Evolutionary conservation across 2,888 invertebrate genomes (phyloP).

Genomic region (Protula sp.): DNA sequence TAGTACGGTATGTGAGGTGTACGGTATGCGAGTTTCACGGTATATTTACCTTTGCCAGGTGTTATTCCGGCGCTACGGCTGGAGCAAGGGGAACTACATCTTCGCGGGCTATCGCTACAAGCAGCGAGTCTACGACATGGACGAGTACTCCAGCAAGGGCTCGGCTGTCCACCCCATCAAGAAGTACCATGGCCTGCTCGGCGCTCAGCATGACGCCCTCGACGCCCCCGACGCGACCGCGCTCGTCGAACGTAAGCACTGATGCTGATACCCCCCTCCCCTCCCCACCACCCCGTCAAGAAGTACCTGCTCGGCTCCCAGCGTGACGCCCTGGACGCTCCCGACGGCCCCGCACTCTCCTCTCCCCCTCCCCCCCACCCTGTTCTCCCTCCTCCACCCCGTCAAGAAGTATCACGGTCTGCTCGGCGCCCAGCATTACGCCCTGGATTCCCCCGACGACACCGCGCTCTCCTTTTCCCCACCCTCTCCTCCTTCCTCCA

Average conservation of each 20-base stretch:
- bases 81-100: slow-evolving; percentile 42
- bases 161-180: slow-evolving; percentile 43
- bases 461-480: too few relatives aligned
- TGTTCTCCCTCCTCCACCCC: too few relatives aligned
- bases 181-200: slow-evolving; percentile 41
- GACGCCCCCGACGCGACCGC: slow-evolving; percentile 1
- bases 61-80: slow-evolving; percentile 49
- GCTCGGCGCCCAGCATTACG: slow-evolving; percentile 18
- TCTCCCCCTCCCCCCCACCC: too few relatives aligned
- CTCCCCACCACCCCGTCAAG: too few relatives aligned
- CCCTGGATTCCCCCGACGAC: slow-evolving; percentile 6
- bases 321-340: too few relatives aligned
- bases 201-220: slow-evolving; percentile 8
- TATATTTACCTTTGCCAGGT: slow-evolving; percentile 36
- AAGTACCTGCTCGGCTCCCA: too few relatives aligned
- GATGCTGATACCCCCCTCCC: too few relatives aligned
- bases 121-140: slow-evolving; percentile 40
- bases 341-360: too few relatives aligned
- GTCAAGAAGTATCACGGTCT: slow-evolving; percentile 44
- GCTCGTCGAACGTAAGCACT: not conserved
- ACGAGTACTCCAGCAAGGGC: slow-evolving; percentile 50
- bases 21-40: too few relatives aligned
- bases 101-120: slow-evolving; percentile 41
- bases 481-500: too few relatives aligned
- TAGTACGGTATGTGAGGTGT: too few relatives aligned